Conservation (phyloP, 1,140 invertebrate genomes). For the Euglossa dilemma region DNA sequence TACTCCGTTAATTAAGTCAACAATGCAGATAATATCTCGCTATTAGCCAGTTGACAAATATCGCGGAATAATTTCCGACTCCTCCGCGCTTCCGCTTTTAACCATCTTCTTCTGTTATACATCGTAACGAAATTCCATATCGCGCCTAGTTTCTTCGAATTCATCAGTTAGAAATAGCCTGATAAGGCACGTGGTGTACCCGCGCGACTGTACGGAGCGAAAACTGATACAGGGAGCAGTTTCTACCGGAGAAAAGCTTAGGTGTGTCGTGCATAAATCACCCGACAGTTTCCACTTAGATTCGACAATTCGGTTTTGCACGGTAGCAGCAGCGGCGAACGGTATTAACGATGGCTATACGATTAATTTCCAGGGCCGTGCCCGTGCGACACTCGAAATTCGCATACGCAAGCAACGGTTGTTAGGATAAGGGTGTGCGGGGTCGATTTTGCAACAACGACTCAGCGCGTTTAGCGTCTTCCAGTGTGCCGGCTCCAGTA, state of each 20-base stretch:
- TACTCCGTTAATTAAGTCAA: conserved; percentile 21
- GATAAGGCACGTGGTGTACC: not conserved
- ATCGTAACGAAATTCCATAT: not conserved
- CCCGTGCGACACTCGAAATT: conserved; percentile 42
- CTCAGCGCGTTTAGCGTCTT: conserved; percentile 47
- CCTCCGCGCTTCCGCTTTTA: not conserved
- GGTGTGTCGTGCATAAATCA: conserved; percentile 6
- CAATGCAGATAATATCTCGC: not conserved
- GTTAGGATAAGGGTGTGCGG: not conserved
- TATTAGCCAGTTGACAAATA: not conserved
- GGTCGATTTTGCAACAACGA: conserved; percentile 39
- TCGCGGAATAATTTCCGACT: not conserved
- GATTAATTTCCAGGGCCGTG: conserved; percentile 55
- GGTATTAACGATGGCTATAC: conserved; percentile 56
- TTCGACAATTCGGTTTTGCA: conserved; percentile 56
- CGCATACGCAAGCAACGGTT: conserved; percentile 45
- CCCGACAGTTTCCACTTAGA: conserved; percentile 19
- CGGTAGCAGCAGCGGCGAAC: not conserved
- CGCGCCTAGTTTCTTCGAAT: not conserved
- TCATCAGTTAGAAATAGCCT: not conserved
- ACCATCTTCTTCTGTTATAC: not conserved
- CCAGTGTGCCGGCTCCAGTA: conserved; percentile 54
- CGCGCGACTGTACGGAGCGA: not conserved
- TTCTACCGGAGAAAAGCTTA: not conserved
- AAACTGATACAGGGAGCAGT: not conserved